Evolutionary conservation across 2,888 invertebrate genomes (phyloP).

Genomic region (Agelastica alni): DNA sequence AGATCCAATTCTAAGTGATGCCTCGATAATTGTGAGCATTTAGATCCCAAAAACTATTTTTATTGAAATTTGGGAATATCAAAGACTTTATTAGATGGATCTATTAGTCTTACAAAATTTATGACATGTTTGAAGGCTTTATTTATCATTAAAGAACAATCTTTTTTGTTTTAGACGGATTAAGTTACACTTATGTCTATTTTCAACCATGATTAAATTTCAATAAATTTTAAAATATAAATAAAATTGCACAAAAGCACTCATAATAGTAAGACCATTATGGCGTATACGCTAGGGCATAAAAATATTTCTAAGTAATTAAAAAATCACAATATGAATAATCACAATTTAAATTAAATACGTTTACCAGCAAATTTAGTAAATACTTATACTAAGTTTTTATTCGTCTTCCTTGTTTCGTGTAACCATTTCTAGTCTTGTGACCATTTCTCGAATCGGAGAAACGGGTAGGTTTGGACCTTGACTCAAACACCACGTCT

Average conservation of each 20-base stretch:
- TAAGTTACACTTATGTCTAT: not conserved
- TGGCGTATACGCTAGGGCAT: no score
- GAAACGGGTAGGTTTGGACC: conserved; percentile 62
- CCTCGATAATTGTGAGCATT: no score
- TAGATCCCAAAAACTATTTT: no score
- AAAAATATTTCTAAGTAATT: not conserved
- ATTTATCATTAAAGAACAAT: no score
- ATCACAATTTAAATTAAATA: conserved; percentile 6
- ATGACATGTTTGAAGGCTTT: no score
- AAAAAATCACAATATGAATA: conserved; percentile 12
- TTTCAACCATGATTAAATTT: no score
- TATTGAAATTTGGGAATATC: no score
- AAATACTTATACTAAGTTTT: conserved; percentile 52
- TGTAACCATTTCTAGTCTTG: conserved; percentile 62
- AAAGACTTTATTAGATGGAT: not conserved
- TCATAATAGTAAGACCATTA: no score
- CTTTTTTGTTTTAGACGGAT: not conserved
- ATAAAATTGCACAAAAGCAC: no score
- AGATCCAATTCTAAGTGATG: no score
- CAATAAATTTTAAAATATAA: no score
- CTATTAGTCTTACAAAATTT: not conserved
- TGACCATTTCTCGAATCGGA: conserved; percentile 63
- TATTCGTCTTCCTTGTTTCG: conserved; percentile 59
- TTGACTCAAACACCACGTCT: conserved; percentile 80
- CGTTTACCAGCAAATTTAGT: no score